Conservation (phyloP, 2,797 vertebrate species). For the Hydrophis major region DNA sequence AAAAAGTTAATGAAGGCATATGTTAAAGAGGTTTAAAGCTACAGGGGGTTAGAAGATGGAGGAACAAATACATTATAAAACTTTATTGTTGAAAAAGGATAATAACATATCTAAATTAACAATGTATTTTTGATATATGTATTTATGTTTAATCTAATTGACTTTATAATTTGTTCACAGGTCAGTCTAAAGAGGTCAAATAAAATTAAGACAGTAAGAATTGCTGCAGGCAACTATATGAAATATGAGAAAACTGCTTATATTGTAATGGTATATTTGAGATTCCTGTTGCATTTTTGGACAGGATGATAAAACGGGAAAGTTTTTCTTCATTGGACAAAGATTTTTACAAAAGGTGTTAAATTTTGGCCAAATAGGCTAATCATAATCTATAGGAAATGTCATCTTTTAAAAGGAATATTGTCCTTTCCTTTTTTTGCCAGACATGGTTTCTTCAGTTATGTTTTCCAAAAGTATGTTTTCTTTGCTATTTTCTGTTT, state of each 20-base stretch:
- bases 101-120: constrained; percentile 53
- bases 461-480: not conserved
- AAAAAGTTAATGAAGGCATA: constrained; percentile 76
- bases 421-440: not conserved
- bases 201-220: not conserved
- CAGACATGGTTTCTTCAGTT: not conserved
- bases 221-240: constrained; percentile 44
- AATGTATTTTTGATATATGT: constrained; percentile 47
- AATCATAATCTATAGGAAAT: constrained; percentile 39
- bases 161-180: constrained; percentile 34
- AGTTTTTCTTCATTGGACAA: constrained; percentile 56
- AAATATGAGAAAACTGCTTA: constrained; percentile 54
- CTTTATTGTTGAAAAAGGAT: constrained; percentile 44
- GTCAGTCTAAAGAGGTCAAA: not conserved
- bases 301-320: constrained; percentile 17
- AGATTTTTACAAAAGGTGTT: constrained; percentile 69
- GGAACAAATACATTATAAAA: constrained; percentile 45
- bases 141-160: constrained; percentile 42
- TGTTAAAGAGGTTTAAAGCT: constrained; percentile 74
- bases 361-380: constrained; percentile 62
- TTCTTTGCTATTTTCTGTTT: not conserved
- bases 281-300: constrained; percentile 36
- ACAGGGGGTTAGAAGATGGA: constrained; percentile 58
- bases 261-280: constrained; percentile 55
- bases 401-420: not conserved